Percentiles rank a stretch among this genome's conserved stretches.
These are phyloP conservation scores for Philereme vetulata DNA, from an alignment of 2,888 invertebrate species.

Conservation along the genomic window DNA sequence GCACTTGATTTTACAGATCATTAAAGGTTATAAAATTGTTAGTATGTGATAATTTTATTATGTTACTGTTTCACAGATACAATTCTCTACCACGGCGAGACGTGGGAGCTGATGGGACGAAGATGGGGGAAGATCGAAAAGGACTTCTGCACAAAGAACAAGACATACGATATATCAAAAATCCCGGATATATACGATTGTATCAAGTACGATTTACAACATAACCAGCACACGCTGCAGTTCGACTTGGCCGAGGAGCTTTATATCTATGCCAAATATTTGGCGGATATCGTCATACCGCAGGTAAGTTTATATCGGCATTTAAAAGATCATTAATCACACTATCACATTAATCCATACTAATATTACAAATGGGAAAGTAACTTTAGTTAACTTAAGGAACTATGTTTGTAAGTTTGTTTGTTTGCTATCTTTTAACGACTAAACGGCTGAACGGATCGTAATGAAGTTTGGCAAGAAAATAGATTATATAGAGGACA, in stretches of 20 bases:
- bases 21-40: no score
- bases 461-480: no score
- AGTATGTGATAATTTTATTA: not conserved
- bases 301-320: slow-evolving; percentile 85
- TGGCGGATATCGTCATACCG: slow-evolving; percentile 99
- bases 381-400: no score
- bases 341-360: no score
- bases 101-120: slow-evolving; percentile 98
- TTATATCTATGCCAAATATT: slow-evolving; percentile 97
- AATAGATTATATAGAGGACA: no score
- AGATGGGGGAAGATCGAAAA: slow-evolving; percentile 99
- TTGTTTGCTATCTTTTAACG: no score
- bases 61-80: slow-evolving; percentile 84
- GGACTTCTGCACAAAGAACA: slow-evolving; percentile 97
- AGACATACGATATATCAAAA: slow-evolving; percentile 98
- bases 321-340: no score
- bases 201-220: slow-evolving; percentile 99
- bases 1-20: no score
- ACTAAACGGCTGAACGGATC: no score
- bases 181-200: slow-evolving; percentile 99
- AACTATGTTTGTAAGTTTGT: no score
- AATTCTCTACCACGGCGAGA: slow-evolving; percentile 98
- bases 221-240: slow-evolving; percentile 97
- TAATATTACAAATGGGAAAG: no score
- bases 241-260: slow-evolving; percentile 96